phyloP scores from a whole-genome alignment of 1,140 invertebrate species.

The Bombus superbus region DNA sequence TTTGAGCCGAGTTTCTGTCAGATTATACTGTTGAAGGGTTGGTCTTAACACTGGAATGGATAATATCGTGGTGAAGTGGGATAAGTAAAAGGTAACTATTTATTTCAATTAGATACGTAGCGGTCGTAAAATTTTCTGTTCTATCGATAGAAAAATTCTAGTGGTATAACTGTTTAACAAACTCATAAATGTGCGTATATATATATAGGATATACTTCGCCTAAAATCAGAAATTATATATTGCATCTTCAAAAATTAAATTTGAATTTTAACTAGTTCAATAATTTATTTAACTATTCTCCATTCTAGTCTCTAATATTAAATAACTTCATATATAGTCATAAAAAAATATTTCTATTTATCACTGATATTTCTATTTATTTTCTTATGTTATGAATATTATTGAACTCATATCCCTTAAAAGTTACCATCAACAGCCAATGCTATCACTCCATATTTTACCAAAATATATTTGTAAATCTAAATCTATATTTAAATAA shows the following conservation, averaged over 20 bases:
- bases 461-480: too few species aligned
- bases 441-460: too few species aligned
- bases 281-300: neutral
- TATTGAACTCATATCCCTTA: neutral
- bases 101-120: neutral
- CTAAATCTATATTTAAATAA: too few species aligned
- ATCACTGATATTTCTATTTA: neutral
- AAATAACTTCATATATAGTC: neutral
- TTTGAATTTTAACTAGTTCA: neutral
- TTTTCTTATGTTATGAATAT: neutral
- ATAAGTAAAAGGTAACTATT: slow-evolving; percentile 2
- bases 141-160: slow-evolving; percentile 9
- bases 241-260: neutral
- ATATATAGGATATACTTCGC: slow-evolving; percentile 13
- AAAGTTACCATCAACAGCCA: too few species aligned
- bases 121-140: slow-evolving; percentile 28
- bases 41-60: neutral
- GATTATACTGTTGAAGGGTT: neutral
- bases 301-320: neutral
- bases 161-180: slow-evolving; percentile 15
- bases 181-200: slow-evolving; percentile 25
- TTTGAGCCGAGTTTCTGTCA: too few species aligned
- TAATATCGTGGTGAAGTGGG: neutral
- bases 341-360: neutral
- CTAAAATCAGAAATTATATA: neutral